These are phyloP conservation scores for Origma solitaria DNA, from an alignment of 2,113 vertebrate genomes.

Conservation along the genomic window DNA sequence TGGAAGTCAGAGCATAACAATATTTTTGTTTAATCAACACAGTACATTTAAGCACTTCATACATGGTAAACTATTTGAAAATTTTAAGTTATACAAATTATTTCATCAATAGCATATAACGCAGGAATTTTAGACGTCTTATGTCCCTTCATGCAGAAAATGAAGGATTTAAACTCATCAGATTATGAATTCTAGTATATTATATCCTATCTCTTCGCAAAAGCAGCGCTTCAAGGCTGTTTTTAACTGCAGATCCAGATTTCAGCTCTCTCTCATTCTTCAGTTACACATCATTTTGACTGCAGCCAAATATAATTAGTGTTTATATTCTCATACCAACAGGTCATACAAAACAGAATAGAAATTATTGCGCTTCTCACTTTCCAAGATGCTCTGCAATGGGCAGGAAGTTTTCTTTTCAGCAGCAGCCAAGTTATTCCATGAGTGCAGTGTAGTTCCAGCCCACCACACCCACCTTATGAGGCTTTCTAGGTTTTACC, in stretches of 20 bases:
- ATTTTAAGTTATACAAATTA: neutral
- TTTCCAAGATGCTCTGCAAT: neutral
- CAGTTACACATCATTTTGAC: neutral
- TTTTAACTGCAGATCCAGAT: neutral
- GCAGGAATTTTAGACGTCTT: neutral
- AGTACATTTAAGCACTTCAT: neutral
- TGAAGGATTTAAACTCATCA: neutral
- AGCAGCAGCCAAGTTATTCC: neutral
- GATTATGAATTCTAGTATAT: neutral
- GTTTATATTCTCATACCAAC: neutral
- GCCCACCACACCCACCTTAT: neutral
- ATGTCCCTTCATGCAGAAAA: neutral
- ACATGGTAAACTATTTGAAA: neutral
- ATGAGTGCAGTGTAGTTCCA: neutral
- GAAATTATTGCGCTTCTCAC: neutral
- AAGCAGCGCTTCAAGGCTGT: neutral
- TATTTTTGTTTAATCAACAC: neutral
- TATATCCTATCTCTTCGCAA: neutral
- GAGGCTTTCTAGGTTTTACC: neutral
- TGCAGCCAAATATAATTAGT: neutral
- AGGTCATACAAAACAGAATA: neutral
- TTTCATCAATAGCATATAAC: neutral
- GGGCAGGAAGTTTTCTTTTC: neutral
- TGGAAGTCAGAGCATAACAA: neutral
- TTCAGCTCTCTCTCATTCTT: neutral